Evolutionary conservation across 2,797 vertebrate genomes (phyloP).

Genomic region (Mormyrops boulengeri): DNA sequence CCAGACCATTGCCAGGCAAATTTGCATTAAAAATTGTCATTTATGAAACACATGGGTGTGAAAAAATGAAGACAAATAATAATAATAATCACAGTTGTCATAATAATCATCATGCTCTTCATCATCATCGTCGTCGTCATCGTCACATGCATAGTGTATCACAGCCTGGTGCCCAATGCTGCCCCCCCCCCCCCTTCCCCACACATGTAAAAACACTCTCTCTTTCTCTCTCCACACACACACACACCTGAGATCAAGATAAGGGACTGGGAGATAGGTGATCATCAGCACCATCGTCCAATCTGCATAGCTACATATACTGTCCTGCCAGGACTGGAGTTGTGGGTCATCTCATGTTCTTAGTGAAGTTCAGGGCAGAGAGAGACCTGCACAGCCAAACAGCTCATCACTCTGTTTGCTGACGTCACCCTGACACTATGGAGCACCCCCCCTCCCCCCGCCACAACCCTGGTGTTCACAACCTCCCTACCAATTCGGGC

Average conservation of each 20-base stretch:
- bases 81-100: not conserved
- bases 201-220: not conserved
- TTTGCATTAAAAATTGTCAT: not conserved
- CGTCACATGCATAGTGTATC: not conserved
- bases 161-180: not conserved
- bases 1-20: not conserved
- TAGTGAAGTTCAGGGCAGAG: not conserved
- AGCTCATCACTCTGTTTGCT: not conserved
- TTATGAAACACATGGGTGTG: not conserved
- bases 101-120: not conserved
- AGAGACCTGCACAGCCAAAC: not conserved
- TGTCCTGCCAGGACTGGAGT: not conserved
- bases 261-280: not conserved
- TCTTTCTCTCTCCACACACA: not conserved
- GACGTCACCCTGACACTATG: not conserved
- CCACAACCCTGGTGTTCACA: not conserved
- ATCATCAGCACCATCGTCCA: not conserved
- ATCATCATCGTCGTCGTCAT: not conserved
- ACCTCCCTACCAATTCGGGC: not conserved
- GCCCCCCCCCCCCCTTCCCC: not conserved
- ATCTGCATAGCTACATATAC: not conserved
- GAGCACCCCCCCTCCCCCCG: not conserved
- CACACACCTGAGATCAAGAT: not conserved
- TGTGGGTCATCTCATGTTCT: conserved; percentile 9
- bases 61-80: not conserved